Evolutionary conservation across 1,140 invertebrate species (phyloP).

Genomic region (Zaprionus ornatus): DNA sequence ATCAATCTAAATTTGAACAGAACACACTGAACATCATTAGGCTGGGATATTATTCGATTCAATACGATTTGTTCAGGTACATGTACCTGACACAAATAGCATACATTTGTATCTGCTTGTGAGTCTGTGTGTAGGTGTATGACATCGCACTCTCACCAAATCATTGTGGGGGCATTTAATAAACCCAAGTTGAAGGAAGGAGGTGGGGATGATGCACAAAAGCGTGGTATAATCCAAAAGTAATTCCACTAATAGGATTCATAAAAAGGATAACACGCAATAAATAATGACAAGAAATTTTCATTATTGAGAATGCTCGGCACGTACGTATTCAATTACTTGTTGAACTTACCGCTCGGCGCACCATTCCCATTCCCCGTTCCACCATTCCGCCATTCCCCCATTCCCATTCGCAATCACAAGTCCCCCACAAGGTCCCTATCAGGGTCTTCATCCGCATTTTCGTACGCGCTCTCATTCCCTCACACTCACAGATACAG

Average conservation of each 20-base stretch:
- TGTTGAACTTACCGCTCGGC: constrained; percentile 65
- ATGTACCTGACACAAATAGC: neutral
- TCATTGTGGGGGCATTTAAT: neutral
- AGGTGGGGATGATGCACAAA: constrained; percentile 8
- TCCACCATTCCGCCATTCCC: neutral
- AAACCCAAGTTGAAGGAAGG: neutral
- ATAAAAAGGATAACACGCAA: constrained; percentile 80
- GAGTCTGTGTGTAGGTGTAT: no score
- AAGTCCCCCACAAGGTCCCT: constrained; percentile 5
- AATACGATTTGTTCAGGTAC: neutral
- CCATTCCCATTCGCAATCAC: constrained; percentile 11
- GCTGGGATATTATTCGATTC: neutral
- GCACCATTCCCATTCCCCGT: constrained; percentile 19
- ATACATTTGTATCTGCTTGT: no score
- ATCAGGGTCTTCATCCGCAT: neutral
- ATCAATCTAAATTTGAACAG: neutral
- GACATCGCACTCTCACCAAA: neutral
- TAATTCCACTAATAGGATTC: constrained; percentile 82
- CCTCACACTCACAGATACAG: neutral
- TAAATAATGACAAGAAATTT: constrained; percentile 69
- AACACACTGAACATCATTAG: neutral
- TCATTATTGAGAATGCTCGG: constrained; percentile 69
- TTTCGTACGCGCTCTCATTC: constrained; percentile 1
- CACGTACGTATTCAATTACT: constrained; percentile 82
- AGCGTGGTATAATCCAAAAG: constrained; percentile 49